Base-by-base conservation (phyloP, 2,888 invertebrate genomes). In the Acanthoscelides obtectus region DNA sequence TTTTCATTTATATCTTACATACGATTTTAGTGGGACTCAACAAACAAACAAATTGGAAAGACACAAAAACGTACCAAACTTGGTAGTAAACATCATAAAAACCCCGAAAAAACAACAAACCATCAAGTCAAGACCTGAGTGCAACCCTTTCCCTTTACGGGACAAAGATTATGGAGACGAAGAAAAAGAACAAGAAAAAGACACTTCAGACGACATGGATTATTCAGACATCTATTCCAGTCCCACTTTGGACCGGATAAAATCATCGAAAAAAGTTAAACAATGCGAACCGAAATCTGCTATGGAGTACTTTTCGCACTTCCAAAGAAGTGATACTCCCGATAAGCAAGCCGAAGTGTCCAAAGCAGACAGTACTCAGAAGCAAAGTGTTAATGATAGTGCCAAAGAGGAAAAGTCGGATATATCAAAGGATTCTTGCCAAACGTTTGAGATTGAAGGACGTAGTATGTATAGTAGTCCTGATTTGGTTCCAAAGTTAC, bases 201-300 rank as follows among this genome's bases (percentile, higher is more conserved):
- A 68, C 22, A 21, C 66, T 4, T 25, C 22, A 17, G 22, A 25
- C 45, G 67, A 22, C 64, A 45, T 67, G 67, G 70, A 70, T 17
- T 69, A 69, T 71, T 64, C 64, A 20, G 72, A 71, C n/a, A 66
- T 72, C 17, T 72, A 64, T 27, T 69, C 66, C 17, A 66, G 67
- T 22, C 64, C 72, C 20, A 64, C 69, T 67, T 20, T 72, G 20
- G 72, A 64, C 63, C 67, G 22, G 19, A 66, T 67, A 6, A 67
- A 0, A 66, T n/a, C 21, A 2, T 27, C 66, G 22, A 72, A 69
- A 22, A 72, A 22, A 67, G 22, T 67, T 20, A 69, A 27, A 20
- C 25, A 69, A 22, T 22, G 27, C 25, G 64, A 69, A 20, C 45
- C 69, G n/a, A 65, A 64, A 12, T 64, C 71, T 27, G 72, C 72